A percentile compares a stretch with the other conserved stretches of the same genome.
Evolutionary conservation across 64 coral and sea anemone genomes (phyloP).

Genomic region (Pachyseris speciosa): DNA sequence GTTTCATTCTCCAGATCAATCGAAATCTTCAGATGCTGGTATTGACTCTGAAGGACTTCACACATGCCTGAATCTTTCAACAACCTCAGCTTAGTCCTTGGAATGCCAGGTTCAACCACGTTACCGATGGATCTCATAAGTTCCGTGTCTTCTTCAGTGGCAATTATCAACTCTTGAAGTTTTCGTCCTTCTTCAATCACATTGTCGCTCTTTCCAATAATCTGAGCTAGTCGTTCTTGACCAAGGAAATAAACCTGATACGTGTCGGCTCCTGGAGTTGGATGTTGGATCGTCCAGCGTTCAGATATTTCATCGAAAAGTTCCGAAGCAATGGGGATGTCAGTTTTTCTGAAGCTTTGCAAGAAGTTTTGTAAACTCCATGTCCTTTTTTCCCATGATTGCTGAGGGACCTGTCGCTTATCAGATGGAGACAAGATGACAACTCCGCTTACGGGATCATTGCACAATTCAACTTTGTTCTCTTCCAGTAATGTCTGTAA

Average conservation of each 20-base stretch:
- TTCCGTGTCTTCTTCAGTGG: background rate
- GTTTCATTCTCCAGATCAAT: background rate
- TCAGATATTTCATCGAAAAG: background rate
- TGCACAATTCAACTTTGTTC: background rate
- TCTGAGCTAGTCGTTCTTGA: background rate
- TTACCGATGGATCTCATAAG: background rate
- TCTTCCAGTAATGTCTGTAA: background rate
- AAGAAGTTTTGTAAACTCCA: background rate
- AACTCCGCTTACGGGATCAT: background rate
- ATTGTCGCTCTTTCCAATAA: background rate
- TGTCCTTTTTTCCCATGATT: slow-evolving; percentile 4
- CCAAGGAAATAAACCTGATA: background rate
- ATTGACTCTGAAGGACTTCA: slow-evolving; percentile 3
- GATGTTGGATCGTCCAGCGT: background rate
- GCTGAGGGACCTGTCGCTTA: background rate
- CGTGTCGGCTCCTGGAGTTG: background rate
- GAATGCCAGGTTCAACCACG: background rate
- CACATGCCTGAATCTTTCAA: slow-evolving; percentile 13
- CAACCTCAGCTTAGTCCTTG: background rate
- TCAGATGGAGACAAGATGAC: background rate
- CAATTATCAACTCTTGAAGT: background rate
- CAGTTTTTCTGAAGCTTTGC: background rate
- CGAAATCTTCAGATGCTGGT: slow-evolving; percentile 42
- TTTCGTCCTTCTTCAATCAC: background rate
- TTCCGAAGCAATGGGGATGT: background rate